Conservation (phyloP, 2,888 invertebrate genomes). For the Lottia gigantea region DNA sequence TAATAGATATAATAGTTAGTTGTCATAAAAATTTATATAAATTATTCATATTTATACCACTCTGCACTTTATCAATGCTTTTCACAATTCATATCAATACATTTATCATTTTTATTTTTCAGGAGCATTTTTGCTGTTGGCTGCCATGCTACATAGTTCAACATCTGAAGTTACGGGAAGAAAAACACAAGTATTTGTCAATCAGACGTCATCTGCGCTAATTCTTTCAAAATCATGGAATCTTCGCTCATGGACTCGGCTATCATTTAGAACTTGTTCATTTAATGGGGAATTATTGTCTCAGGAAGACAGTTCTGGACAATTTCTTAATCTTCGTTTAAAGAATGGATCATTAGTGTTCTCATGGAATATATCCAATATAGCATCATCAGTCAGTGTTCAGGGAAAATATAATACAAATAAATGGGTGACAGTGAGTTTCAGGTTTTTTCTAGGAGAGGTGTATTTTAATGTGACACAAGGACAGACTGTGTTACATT, state of each 20-base stretch:
- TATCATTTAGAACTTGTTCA: constrained; percentile 1
- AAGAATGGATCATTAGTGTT: neutral
- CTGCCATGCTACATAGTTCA: no score
- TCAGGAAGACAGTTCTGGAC: neutral
- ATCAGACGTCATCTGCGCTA: neutral
- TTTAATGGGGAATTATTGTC: neutral
- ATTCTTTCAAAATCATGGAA: neutral
- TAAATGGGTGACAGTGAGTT: neutral
- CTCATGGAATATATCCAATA: neutral
- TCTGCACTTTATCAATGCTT: no score
- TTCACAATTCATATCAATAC: no score
- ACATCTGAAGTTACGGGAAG: no score
- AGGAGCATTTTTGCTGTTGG: no score
- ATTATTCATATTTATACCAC: no score
- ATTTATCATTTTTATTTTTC: no score
- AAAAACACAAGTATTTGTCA: no score
- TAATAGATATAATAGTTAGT: no score
- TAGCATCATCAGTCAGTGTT: neutral
- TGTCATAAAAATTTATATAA: no score
- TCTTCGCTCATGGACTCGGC: neutral
- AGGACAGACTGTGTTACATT: neutral
- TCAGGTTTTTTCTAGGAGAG: neutral
- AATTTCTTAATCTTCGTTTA: neutral
- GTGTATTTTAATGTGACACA: neutral
- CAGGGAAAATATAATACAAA: neutral